These are phyloP conservation scores for Mamestra configurata DNA, from an alignment of 1,140 invertebrate genomes.

Conservation along the genomic window DNA sequence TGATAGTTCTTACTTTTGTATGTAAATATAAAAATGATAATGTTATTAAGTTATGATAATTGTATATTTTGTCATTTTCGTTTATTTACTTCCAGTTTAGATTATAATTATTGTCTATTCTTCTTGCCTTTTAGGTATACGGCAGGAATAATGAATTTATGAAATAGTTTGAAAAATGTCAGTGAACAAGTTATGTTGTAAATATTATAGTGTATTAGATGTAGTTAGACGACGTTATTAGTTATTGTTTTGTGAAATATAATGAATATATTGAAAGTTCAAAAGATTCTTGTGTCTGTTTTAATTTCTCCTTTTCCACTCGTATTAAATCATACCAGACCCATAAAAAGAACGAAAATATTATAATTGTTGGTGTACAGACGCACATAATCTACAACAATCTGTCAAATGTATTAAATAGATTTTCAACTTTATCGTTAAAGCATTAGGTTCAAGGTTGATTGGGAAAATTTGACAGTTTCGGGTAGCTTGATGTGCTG, in stretches of 20 bases:
- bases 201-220: conserved; percentile 74
- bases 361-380: too few relatives aligned
- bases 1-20: conserved; percentile 57
- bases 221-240: conserved; percentile 76
- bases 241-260: conserved; percentile 85
- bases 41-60: conserved; percentile 62
- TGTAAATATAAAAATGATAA: conserved; percentile 70
- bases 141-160: conserved; percentile 44
- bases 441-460: too few relatives aligned
- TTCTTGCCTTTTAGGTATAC: conserved; percentile 39
- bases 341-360: too few relatives aligned
- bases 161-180: conserved; percentile 46
- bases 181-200: conserved; percentile 67
- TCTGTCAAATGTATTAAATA: too few relatives aligned
- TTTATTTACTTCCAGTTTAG: conserved; percentile 39
- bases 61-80: conserved; percentile 75
- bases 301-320: neutral
- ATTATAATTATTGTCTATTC: conserved; percentile 24
- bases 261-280: conserved; percentile 85
- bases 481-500: too few relatives aligned
- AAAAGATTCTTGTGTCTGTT: conserved; percentile 61
- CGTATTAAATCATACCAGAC: neutral
- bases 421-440: too few relatives aligned
- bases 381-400: too few relatives aligned
- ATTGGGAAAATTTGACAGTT: too few relatives aligned